Base-by-base conservation (phyloP, 2,888 invertebrate species). In the Hirtodrosophila confusa region DNA sequence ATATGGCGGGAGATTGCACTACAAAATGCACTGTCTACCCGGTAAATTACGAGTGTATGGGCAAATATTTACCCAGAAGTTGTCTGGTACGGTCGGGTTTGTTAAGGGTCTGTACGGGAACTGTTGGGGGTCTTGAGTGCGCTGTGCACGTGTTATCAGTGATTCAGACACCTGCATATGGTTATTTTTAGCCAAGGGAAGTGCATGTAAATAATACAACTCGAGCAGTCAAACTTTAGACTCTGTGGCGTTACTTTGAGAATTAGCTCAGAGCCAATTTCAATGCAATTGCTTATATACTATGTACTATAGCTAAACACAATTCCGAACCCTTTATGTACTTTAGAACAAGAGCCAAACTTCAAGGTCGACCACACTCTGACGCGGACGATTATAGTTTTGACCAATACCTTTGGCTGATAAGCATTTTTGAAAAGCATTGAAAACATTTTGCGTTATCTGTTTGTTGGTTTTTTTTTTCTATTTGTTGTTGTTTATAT, bases 101-200 rank as follows among this genome's bases (percentile, higher is more conserved):
- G 4, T 10, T 17, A 1, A 17, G 17, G 17, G 5, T 37, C 9
- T 31, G 27, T n/a, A 9, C 9, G 29, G 41, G 23, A 27, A n/a
- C 36, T 54, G 12, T 33, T 40, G 12, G 35, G 45, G 37, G 33
- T 63, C 53, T 64, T 17, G 50, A 55, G 57, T 50, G 70, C 37
- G 29, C 17, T 9, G 37, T 44, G 69, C 79, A 80, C 71, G 71
- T 84, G 72, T 65, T 72, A 75, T 72, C 75, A 49, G 63, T 86
- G 82, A 84, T 60, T 75, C 87, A 86, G 75, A 44, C 60, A 11
- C 56, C 47, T 66, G 66, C 47, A 36, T 69, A 31, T 78, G 80
- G 66, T 58, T 76, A 69, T 40, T 37, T 39, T 49, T 49, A 31
- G 57, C 43, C 4, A 35, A 29, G n/a, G 29, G 17, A 44, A 57